These are phyloP conservation scores for Gobio gobio DNA, from an alignment of 2,113 vertebrate genomes.

Conservation along the genomic window DNA sequence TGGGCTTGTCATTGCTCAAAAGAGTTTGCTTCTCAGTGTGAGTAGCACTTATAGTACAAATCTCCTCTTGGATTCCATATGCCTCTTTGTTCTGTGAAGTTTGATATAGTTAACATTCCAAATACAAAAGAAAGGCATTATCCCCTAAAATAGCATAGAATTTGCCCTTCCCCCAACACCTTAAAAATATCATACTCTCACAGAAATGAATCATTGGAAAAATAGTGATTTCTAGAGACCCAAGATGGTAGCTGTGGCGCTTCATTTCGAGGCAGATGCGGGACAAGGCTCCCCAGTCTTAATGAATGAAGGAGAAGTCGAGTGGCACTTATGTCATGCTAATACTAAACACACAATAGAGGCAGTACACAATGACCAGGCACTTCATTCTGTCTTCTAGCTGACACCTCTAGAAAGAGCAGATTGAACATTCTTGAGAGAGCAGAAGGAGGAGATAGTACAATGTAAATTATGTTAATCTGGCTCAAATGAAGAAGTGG, in stretches of 20 bases:
- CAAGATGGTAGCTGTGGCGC: conserved; percentile 89
- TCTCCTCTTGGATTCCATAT: conserved; percentile 12
- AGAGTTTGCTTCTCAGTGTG: conserved; percentile 20
- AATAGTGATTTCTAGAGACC: conserved; percentile 77
- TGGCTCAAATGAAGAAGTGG: conserved; percentile 64
- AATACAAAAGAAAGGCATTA: background rate
- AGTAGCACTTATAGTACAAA: conserved; percentile 23
- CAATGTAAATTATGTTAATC: conserved; percentile 38
- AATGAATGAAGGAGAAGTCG: conserved; percentile 93
- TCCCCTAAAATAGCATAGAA: background rate
- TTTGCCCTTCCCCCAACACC: background rate
- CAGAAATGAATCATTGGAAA: background rate
- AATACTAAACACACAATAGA: conserved; percentile 91
- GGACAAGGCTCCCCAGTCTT: conserved; percentile 85
- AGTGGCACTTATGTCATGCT: conserved; percentile 97
- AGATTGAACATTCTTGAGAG: conserved; percentile 8
- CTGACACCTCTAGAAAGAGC: conserved; percentile 37
- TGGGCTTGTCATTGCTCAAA: conserved; percentile 35
- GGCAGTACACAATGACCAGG: conserved; percentile 84
- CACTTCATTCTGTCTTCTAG: conserved; percentile 85
- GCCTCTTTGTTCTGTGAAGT: conserved; percentile 18
- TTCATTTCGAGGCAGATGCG: conserved; percentile 68
- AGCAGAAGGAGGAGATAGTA: background rate
- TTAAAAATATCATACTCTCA: background rate
- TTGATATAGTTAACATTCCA: conserved; percentile 1